Evolutionary conservation across 1,140 invertebrate genomes (phyloP).

Genomic region (Cydia pomonella): DNA sequence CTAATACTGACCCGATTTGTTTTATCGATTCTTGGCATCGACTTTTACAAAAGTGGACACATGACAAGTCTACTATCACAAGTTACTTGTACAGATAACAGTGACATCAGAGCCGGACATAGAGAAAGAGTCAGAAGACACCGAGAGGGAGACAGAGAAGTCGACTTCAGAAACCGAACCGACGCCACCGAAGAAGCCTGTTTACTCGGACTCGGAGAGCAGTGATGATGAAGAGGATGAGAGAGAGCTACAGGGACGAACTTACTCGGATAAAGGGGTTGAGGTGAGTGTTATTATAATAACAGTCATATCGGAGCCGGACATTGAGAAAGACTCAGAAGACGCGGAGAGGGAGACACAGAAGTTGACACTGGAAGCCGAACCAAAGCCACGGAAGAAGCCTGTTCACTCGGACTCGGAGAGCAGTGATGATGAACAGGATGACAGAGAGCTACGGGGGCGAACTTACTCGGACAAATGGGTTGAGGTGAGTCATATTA

Average conservation of each 20-base stretch:
- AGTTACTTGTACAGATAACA: slow-evolving; percentile 59
- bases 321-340: slow-evolving; percentile 45
- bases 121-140: slow-evolving; percentile 44
- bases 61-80: too few species aligned
- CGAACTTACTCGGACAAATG: slow-evolving; percentile 88
- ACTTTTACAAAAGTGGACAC: too few species aligned
- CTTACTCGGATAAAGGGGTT: slow-evolving; percentile 87
- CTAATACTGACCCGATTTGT: too few species aligned
- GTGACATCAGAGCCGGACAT: slow-evolving; percentile 64
- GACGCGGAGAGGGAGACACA: slow-evolving; percentile 42
- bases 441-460: slow-evolving; percentile 88
- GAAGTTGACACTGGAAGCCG: slow-evolving; percentile 44
- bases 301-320: slow-evolving; percentile 67
- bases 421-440: slow-evolving; percentile 85
- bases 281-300: slow-evolving; percentile 82
- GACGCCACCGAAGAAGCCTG: slow-evolving; percentile 56
- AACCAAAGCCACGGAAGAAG: slow-evolving; percentile 51
- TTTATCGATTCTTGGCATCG: too few species aligned
- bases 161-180: slow-evolving; percentile 42
- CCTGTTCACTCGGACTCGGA: slow-evolving; percentile 73
- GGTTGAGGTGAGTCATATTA: slow-evolving; percentile 83
- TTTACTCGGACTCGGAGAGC: slow-evolving; percentile 73
- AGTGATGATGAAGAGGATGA: slow-evolving; percentile 87
- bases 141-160: slow-evolving; percentile 43
- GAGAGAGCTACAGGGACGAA: slow-evolving; percentile 88